phyloP scores from a whole-genome alignment of 2,888 invertebrate species.

The Pseudococcus longispinus region DNA sequence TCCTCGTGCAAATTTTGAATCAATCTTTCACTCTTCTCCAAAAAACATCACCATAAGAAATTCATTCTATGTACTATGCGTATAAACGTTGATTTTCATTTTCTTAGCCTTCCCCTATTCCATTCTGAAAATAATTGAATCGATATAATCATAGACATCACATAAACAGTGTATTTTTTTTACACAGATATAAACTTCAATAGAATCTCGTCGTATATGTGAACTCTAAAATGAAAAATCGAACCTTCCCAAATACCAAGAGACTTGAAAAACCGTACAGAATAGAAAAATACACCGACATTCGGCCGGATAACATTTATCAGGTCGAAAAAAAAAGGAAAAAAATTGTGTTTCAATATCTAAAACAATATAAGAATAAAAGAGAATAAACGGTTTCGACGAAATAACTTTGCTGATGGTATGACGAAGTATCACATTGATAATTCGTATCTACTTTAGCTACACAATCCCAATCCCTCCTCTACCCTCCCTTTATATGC shows the following conservation, averaged over 20 bases:
- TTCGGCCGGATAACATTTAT: neutral
- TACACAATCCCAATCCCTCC: neutral
- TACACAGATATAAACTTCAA: neutral
- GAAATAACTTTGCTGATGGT: neutral
- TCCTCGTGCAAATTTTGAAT: no score
- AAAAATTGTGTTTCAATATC: slow-evolving; percentile 2
- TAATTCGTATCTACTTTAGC: neutral
- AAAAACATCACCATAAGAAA: no score
- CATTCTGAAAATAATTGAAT: neutral
- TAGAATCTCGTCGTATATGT: neutral
- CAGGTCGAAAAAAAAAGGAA: neutral
- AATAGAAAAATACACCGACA: neutral
- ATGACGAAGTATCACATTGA: neutral
- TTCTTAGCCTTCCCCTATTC: no score
- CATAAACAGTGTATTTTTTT: neutral
- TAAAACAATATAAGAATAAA: slow-evolving; percentile 30
- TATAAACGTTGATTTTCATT: no score
- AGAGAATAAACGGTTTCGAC: neutral
- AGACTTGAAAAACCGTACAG: neutral
- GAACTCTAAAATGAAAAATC: neutral
- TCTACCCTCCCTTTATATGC: neutral
- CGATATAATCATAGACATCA: neutral
- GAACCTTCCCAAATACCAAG: neutral
- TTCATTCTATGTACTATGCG: no score
- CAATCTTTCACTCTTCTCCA: no score